Evolutionary conservation across 2,113 vertebrate genomes (phyloP).

Genomic region (Paradisaea rubra): DNA sequence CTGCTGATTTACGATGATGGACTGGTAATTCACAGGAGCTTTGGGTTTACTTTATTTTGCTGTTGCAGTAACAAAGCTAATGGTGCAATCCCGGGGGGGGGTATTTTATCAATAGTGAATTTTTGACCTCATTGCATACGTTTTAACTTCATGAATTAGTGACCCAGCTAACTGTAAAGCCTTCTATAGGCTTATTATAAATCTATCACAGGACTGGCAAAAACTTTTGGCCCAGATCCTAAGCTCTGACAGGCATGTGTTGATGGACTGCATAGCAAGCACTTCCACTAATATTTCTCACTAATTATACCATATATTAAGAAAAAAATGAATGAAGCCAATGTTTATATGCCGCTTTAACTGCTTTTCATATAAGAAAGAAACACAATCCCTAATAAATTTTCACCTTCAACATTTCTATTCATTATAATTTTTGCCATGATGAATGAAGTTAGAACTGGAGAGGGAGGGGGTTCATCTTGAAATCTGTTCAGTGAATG

Average conservation of each 20-base stretch:
- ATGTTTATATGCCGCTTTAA: conserved; percentile 50
- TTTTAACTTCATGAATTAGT: conserved; percentile 44
- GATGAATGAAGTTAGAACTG: conserved; percentile 59
- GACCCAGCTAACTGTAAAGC: conserved; percentile 33
- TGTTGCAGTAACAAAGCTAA: conserved; percentile 31
- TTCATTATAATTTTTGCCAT: conserved; percentile 59
- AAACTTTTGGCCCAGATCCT: conserved; percentile 58
- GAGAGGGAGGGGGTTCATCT: conserved; percentile 45
- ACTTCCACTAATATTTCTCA: conserved; percentile 58
- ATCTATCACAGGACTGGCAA: conserved; percentile 57
- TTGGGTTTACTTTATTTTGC: conserved; percentile 1
- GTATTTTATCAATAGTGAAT: conserved; percentile 41
- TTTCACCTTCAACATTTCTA: conserved; percentile 61
- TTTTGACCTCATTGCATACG: conserved; percentile 20
- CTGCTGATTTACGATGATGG: conserved; percentile 42
- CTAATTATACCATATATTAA: conserved; percentile 60
- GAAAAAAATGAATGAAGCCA: conserved; percentile 57
- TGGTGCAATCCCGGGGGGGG: background rate
- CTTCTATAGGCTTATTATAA: conserved; percentile 55
- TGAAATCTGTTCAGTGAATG: conserved; percentile 64
- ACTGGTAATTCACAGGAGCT: conserved; percentile 26
- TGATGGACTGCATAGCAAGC: conserved; percentile 53
- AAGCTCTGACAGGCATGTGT: conserved; percentile 58
- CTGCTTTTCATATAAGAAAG: conserved; percentile 55
- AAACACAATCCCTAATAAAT: conserved; percentile 55